Conservation (phyloP, 92 coral and sea anemone species). For the Chrysogorgia sp. region DNA sequence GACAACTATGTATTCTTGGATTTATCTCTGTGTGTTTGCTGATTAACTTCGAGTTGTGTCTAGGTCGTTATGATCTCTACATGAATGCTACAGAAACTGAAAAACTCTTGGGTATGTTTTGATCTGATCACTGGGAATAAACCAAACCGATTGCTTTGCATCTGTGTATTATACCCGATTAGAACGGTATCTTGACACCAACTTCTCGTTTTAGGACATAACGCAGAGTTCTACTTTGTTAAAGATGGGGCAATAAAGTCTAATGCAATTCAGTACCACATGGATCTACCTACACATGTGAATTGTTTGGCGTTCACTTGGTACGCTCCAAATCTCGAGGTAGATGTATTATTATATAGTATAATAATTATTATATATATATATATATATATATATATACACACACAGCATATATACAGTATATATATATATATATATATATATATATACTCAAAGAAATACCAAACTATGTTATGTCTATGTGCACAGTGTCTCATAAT, state of each 20-base stretch:
- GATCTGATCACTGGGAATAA: neutral
- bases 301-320: constrained; percentile 84
- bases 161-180: neutral
- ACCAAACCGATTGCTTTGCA: constrained; percentile 8
- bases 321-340: constrained; percentile 54
- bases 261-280: constrained; percentile 72
- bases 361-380: neutral
- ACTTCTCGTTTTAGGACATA: constrained; percentile 51
- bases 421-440: neutral
- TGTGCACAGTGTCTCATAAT: too few species aligned
- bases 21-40: constrained; percentile 7
- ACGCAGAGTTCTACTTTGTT: constrained; percentile 75
- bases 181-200: neutral
- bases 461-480: too few species aligned
- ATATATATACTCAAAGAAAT: neutral
- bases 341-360: neutral
- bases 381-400: too few species aligned
- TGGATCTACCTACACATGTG: constrained; percentile 74
- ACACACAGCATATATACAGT: too few species aligned
- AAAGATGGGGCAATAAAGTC: constrained; percentile 68
- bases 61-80: constrained; percentile 59
- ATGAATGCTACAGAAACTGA: constrained; percentile 83
- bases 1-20: constrained; percentile 29
- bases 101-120: constrained; percentile 82
- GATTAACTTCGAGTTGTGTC: neutral